Percentiles rank a stretch among this genome's conserved stretches.
These are phyloP conservation scores for Sapajus apella DNA, from an alignment of 2,113 vertebrate genomes.

Conservation along the genomic window DNA sequence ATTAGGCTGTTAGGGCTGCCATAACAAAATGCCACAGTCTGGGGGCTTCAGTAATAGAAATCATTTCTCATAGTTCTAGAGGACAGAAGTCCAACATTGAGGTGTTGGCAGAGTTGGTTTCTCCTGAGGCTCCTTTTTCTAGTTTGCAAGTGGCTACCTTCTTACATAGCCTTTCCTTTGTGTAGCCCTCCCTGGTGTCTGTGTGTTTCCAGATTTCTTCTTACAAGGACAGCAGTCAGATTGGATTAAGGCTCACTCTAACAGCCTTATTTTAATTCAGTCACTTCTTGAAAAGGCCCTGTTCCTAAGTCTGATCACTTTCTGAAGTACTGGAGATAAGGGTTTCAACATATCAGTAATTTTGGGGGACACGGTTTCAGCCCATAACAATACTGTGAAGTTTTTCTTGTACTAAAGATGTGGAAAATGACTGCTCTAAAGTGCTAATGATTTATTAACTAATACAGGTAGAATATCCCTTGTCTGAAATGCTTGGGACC, in stretches of 20 bases:
- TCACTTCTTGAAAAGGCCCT: not conserved
- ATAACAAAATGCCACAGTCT: not conserved
- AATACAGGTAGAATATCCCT: not conserved
- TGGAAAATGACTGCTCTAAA: not conserved
- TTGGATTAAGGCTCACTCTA: not conserved
- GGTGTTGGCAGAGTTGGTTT: not conserved
- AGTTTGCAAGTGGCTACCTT: not conserved
- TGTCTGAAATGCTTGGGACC: not conserved
- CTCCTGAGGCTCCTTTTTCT: not conserved
- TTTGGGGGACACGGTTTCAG: not conserved
- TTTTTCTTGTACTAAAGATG: not conserved
- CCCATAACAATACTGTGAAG: not conserved
- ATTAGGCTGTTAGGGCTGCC: not conserved
- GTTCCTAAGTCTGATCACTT: not conserved
- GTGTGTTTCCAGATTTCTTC: not conserved
- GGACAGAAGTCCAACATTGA: not conserved
- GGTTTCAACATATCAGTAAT: not conserved
- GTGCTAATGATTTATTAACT: not conserved
- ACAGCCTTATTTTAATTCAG: not conserved
- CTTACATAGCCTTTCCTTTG: not conserved
- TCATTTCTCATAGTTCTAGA: not conserved
- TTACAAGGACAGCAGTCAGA: not conserved
- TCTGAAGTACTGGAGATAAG: not conserved
- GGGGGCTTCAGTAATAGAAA: not conserved
- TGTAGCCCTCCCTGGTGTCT: not conserved